These are phyloP conservation scores for Pemphigus obesinymphae DNA, from an alignment of 1,140 invertebrate species.

Conservation along the genomic window DNA sequence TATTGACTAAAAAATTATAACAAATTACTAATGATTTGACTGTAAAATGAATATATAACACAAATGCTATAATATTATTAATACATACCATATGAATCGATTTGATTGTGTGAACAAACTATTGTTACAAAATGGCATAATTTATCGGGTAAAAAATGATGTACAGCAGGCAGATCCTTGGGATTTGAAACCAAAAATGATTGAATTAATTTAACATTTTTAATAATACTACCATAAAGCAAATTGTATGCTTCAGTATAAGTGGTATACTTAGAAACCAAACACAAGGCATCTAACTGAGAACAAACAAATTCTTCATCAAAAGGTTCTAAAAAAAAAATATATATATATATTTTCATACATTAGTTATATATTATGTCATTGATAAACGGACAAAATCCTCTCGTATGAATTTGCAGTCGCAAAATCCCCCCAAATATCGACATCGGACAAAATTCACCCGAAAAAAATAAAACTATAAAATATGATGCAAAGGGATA, in stretches of 20 bases:
- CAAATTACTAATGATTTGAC: not conserved
- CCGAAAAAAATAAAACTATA: too few species aligned
- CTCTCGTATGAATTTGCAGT: too few species aligned
- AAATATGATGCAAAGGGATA: too few species aligned
- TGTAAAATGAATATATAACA: too few species aligned
- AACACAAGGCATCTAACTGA: conserved; percentile 9
- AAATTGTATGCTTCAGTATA: not conserved
- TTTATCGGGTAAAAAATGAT: conserved; percentile 25
- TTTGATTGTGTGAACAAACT: conserved; percentile 34
- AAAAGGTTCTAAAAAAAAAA: conserved; percentile 10
- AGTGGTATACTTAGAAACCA: not conserved
- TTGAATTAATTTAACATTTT: conserved; percentile 17
- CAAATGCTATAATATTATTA: too few species aligned
- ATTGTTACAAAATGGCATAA: conserved; percentile 32
- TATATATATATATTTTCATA: not conserved
- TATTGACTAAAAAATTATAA: too few species aligned
- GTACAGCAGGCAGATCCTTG: conserved; percentile 7
- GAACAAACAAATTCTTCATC: conserved; percentile 22
- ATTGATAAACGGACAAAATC: too few species aligned
- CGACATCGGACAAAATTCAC: too few species aligned
- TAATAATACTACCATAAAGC: not conserved
- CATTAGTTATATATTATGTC: too few species aligned
- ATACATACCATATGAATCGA: conserved; percentile 32
- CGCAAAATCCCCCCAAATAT: too few species aligned
- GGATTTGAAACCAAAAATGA: conserved; percentile 19